Evolutionary conservation across 37 sponge, comb jelly and placozoan species (phyloP).

Genomic region (Halisarca cf. caerulea): DNA sequence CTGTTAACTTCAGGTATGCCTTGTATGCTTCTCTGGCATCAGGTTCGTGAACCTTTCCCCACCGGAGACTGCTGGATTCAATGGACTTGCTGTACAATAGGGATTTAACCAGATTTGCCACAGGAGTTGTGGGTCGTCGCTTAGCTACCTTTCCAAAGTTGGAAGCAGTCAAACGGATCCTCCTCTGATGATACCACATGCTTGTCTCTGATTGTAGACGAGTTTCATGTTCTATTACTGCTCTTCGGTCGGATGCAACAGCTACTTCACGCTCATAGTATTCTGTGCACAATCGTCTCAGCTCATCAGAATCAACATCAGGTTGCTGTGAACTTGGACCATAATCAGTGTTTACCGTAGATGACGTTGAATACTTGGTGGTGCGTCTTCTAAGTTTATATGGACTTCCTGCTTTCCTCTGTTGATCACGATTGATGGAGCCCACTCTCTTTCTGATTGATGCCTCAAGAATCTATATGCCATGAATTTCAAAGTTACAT

Average conservation of each 20-base stretch:
- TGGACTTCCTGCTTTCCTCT: no score
- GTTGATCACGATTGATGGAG: no score
- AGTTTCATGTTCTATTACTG: not conserved
- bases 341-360: no score
- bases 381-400: no score
- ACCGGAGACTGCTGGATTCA: no score
- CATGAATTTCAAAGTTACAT: no score
- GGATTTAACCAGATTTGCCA: not conserved
- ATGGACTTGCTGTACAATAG: constrained; percentile 5
- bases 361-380: no score
- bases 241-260: not conserved
- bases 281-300: constrained; percentile 14
- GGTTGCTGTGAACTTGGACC: constrained; percentile 22
- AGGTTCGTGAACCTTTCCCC: no score
- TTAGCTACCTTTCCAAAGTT: constrained; percentile 28
- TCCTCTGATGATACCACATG: not conserved
- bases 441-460: no score
- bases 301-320: constrained; percentile 2
- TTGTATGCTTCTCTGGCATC: no score
- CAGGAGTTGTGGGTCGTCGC: constrained; percentile 34
- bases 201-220: not conserved
- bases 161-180: constrained; percentile 18
- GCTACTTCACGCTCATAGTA: not conserved
- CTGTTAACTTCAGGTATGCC: no score
- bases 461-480: no score